Conservation (phyloP, 2,797 vertebrate genomes). For the Danio aesculapii region DNA sequence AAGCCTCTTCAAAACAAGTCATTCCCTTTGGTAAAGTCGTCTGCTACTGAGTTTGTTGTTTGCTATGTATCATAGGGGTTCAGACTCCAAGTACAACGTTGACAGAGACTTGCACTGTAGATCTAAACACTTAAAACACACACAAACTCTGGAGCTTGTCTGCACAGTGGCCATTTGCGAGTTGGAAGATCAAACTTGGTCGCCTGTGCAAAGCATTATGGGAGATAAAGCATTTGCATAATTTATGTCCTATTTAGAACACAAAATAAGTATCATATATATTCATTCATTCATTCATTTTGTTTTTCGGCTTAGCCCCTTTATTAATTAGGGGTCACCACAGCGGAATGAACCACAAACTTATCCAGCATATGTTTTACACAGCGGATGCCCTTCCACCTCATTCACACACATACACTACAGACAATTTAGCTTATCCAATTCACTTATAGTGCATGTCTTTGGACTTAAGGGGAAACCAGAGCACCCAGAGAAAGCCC, state of each 20-base stretch:
- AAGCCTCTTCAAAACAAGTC: slow-evolving; percentile 50
- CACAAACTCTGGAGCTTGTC: slow-evolving; percentile 14
- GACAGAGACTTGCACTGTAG: slow-evolving; percentile 13
- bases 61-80: slow-evolving; percentile 44
- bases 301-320: no score
- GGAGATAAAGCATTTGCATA: slow-evolving; percentile 9
- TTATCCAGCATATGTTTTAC: no score
- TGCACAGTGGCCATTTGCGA: slow-evolving; percentile 4
- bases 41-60: slow-evolving; percentile 42
- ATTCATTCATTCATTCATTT: no score
- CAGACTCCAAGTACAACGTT: slow-evolving; percentile 39
- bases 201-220: slow-evolving; percentile 22
- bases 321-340: no score
- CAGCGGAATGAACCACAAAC: no score
- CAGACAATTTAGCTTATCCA: no score
- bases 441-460: no score
- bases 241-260: background rate
- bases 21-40: slow-evolving; percentile 46
- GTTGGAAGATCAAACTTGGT: background rate
- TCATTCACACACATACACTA: no score
- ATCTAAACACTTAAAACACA: slow-evolving; percentile 24
- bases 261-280: background rate
- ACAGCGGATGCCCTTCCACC: no score
- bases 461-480: no score
- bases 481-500: no score